Percentiles rank a stretch among this genome's conserved stretches.
Conservation (phyloP, 2,113 vertebrate genomes). For the Callorhinus ursinus region DNA sequence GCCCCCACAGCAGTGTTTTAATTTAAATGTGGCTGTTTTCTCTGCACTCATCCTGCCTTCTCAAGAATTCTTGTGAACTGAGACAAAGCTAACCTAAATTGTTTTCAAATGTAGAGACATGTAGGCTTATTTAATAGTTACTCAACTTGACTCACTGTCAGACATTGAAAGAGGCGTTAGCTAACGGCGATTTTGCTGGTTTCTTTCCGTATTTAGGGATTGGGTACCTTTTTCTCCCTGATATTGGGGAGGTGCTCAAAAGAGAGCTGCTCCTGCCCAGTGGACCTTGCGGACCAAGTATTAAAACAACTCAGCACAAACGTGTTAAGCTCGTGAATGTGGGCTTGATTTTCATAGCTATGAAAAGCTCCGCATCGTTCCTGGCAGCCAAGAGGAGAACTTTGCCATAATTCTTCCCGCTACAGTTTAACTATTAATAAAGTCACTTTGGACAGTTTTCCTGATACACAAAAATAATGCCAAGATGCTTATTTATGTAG, state of each 20-base stretch:
- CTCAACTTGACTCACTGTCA: neutral
- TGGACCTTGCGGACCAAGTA: neutral
- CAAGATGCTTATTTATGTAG: neutral
- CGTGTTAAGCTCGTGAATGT: neutral
- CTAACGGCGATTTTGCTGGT: neutral
- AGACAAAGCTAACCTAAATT: neutral
- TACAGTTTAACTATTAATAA: neutral
- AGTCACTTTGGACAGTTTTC: neutral
- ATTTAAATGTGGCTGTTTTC: neutral
- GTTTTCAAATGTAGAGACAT: neutral
- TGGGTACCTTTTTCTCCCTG: too few relatives aligned
- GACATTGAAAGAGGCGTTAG: neutral
- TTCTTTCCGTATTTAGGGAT: neutral
- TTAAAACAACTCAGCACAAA: neutral
- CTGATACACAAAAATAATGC: neutral
- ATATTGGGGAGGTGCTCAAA: neutral
- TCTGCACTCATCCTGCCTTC: neutral
- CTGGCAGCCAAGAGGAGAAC: neutral
- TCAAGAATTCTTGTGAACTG: neutral
- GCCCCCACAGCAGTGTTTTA: neutral
- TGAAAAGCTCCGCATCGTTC: neutral
- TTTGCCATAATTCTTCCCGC: neutral
- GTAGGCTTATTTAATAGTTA: neutral
- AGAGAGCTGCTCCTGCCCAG: neutral
- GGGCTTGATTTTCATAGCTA: neutral